Conservation (phyloP, 2,888 invertebrate species). For the Machimus atricapillus region DNA sequence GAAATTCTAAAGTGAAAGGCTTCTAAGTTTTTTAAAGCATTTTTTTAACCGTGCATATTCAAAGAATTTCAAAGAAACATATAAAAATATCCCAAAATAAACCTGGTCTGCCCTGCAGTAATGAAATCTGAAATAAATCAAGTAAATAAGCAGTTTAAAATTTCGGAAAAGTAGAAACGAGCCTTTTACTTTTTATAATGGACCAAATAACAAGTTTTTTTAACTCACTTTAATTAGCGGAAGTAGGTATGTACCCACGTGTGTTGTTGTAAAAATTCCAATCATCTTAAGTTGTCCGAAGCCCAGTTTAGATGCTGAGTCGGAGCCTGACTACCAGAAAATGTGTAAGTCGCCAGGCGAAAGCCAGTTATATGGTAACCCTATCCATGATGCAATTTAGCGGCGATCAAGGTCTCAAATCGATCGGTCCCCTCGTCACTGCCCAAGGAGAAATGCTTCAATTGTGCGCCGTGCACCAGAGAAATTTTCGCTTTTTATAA, state of each 20-base stretch:
- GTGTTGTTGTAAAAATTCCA: neutral
- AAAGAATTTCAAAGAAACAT: too few species aligned
- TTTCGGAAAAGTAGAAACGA: neutral
- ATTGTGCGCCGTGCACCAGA: neutral
- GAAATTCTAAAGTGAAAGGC: too few species aligned
- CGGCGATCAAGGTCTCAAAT: slow-evolving; percentile 21
- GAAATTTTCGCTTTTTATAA: slow-evolving; percentile 14
- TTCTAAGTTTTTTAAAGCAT: too few species aligned
- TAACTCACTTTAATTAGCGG: neutral
- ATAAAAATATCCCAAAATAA: neutral
- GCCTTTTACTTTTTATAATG: neutral
- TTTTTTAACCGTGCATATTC: too few species aligned
- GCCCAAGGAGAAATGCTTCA: slow-evolving; percentile 3
- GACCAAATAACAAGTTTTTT: neutral
- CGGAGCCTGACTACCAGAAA: neutral
- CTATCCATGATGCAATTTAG: slow-evolving; percentile 11
- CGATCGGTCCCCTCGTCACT: neutral
- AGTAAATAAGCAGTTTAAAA: neutral
- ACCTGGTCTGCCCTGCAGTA: neutral
- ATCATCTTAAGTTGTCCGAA: neutral
- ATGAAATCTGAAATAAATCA: neutral
- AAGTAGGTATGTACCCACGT: neutral
- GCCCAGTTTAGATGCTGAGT: neutral
- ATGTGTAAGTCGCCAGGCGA: neutral
- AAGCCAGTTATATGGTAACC: neutral